Conservation (phyloP, 2,113 vertebrate species). For the Pitta sordida region DNA sequence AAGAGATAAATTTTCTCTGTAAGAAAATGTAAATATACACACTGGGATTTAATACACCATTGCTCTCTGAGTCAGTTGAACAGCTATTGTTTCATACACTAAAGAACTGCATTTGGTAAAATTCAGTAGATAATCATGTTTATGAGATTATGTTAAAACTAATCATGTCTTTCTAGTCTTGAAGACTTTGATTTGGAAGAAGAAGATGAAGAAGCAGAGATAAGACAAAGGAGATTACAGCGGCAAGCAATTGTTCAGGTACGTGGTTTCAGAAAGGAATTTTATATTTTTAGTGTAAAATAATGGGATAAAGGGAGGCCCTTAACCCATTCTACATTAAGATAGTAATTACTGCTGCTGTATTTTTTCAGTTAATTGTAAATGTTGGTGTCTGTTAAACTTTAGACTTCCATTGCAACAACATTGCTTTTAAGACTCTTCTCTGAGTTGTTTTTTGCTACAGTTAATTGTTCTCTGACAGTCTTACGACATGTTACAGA, state of each 20-base stretch:
- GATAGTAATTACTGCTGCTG: neutral
- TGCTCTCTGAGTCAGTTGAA: neutral
- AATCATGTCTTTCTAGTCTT: slow-evolving; percentile 70
- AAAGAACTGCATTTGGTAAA: neutral
- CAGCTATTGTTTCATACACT: neutral
- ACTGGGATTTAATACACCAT: neutral
- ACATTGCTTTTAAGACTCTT: neutral
- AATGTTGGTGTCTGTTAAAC: neutral
- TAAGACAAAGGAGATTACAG: slow-evolving; percentile 91
- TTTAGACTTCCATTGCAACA: neutral
- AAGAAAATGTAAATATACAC: neutral
- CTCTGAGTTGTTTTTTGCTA: neutral
- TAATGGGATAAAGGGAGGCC: neutral
- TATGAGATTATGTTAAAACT: neutral
- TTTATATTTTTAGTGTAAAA: neutral
- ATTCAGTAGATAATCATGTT: neutral
- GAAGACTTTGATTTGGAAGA: slow-evolving; percentile 96
- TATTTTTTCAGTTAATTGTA: neutral
- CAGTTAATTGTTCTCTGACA: neutral
- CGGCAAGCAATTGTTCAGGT: slow-evolving; percentile 95
- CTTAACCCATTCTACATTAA: neutral
- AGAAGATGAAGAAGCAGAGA: slow-evolving; percentile 93
- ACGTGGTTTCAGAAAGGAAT: neutral
- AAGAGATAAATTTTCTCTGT: neutral
- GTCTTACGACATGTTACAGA: neutral